Evolutionary conservation across 2,113 vertebrate species (phyloP).

Genomic region (Barnardius zonarius): DNA sequence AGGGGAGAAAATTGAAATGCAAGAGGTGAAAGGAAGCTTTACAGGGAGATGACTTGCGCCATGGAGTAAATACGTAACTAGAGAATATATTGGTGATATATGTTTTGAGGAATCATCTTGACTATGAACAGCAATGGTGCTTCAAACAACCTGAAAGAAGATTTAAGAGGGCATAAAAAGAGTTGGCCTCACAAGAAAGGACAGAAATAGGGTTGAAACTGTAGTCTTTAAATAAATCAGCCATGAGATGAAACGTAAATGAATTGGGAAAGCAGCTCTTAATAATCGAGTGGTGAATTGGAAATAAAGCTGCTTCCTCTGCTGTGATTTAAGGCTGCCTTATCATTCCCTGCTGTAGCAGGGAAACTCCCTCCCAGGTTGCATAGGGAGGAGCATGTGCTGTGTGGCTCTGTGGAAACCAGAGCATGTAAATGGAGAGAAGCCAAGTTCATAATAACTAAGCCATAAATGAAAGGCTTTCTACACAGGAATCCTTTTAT

Average conservation of each 20-base stretch:
- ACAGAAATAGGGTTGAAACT: background rate
- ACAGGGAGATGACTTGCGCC: background rate
- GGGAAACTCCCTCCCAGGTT: background rate
- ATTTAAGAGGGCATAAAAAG: background rate
- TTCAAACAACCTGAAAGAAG: background rate
- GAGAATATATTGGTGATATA: background rate
- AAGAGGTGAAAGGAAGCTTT: background rate
- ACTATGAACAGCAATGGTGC: background rate
- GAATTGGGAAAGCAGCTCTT: background rate
- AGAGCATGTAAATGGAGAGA: background rate
- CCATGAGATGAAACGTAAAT: background rate
- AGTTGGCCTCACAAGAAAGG: background rate
- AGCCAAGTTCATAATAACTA: background rate
- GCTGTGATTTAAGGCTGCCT: background rate
- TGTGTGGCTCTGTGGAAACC: background rate
- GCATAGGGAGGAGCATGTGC: background rate
- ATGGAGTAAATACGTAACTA: background rate
- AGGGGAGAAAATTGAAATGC: background rate
- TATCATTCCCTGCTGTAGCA: background rate
- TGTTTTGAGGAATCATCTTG: background rate
- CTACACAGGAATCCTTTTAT: background rate
- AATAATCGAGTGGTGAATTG: background rate
- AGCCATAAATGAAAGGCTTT: background rate
- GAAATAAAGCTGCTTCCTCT: background rate
- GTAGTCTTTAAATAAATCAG: background rate